These are phyloP conservation scores for Nebria salina DNA, from an alignment of 2,888 invertebrate species.

Conservation along the genomic window DNA sequence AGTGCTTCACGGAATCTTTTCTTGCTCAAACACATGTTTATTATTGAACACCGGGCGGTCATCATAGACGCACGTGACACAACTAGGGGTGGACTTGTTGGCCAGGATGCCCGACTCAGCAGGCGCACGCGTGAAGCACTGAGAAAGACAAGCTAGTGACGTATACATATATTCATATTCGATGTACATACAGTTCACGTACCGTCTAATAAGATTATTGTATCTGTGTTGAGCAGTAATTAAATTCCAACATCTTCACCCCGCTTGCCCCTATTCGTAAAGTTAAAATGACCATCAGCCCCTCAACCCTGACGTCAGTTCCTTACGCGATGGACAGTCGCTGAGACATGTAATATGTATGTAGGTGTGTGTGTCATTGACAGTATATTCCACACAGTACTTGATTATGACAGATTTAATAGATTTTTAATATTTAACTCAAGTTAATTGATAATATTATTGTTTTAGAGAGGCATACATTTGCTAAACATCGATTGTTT, in stretches of 20 bases:
- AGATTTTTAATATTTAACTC: background rate
- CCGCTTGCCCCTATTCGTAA: conserved; percentile 49
- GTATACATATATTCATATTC: conserved; percentile 26
- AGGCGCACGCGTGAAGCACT: background rate
- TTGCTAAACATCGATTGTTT: too few relatives aligned
- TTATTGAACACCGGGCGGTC: conserved; percentile 17
- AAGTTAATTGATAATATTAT: too few relatives aligned
- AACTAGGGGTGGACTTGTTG: background rate
- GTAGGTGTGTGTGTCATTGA: conserved; percentile 11
- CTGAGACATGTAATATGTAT: background rate
- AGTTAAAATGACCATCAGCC: conserved; percentile 48
- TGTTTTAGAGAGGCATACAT: too few relatives aligned
- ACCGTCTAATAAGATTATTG: conserved; percentile 56
- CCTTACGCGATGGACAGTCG: conserved; percentile 22
- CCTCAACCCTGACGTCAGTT: conserved; percentile 57
- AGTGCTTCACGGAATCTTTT: conserved; percentile 3
- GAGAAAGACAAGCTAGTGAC: conserved; percentile 13
- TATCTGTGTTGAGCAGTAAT: conserved; percentile 58
- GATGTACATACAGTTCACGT: conserved; percentile 43
- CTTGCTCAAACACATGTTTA: conserved; percentile 9
- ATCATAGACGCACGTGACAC: conserved; percentile 7
- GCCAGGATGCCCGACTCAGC: background rate
- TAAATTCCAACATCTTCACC: conserved; percentile 53
- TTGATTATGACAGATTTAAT: conserved; percentile 28
- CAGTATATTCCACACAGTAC: background rate